A percentile compares a stretch with the other conserved stretches of the same genome.
phyloP scores from a whole-genome alignment of 2,797 vertebrate species.

The Pterois miles region DNA sequence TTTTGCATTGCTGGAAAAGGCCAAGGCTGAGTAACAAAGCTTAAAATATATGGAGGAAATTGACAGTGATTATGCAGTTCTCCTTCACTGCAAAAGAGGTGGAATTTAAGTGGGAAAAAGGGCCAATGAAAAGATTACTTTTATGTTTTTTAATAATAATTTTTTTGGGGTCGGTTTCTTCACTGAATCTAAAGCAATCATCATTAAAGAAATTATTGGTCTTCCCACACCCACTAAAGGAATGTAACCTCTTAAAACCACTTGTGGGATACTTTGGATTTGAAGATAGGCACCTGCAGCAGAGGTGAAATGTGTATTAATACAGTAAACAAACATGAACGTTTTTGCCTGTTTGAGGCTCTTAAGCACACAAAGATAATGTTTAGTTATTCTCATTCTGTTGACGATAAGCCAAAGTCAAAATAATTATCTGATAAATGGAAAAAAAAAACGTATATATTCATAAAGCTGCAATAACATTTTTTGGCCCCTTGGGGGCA shows the following conservation, averaged over 20 bases:
- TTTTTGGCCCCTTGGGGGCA: not conserved
- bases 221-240: not conserved
- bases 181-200: not conserved
- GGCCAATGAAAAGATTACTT: not conserved
- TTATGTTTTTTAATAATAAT: not conserved
- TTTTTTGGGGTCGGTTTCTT: not conserved
- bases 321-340: not conserved
- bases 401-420: not conserved
- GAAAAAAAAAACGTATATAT: not conserved
- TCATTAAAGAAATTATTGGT: constrained; percentile 1
- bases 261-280: not conserved
- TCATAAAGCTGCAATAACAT: not conserved
- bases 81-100: not conserved
- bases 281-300: not conserved
- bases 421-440: not conserved
- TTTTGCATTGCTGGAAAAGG: not conserved
- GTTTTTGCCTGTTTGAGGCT: not conserved
- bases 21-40: not conserved
- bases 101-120: not conserved
- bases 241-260: not conserved
- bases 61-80: not conserved
- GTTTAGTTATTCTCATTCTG: not conserved
- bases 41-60: not conserved
- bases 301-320: not conserved
- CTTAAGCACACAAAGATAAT: not conserved